Base-by-base conservation (phyloP, 2,888 invertebrate genomes). In the Cheilosia variabilis region DNA sequence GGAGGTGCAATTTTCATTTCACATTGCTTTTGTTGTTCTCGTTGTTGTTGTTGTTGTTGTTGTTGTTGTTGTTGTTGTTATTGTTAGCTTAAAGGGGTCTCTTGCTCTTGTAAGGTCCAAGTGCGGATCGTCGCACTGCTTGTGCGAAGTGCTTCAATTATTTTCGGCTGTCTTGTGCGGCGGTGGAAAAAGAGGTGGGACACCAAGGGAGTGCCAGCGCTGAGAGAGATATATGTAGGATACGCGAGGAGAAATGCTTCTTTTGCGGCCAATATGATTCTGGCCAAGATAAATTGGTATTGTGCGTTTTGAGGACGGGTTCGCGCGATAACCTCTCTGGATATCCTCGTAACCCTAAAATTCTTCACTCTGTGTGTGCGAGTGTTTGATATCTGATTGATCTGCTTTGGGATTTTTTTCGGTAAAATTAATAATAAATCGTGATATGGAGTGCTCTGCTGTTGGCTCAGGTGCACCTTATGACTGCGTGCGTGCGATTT, bases 81-180 rank as follows among this genome's bases (percentile, higher is more conserved):
- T 43, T 43, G 17, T 43, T 43, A 9, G 24, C 43, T 17, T n/a
- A 45, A 19, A 31, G 41, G 47, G 75, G 47, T 45, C 43, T 37
- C 41, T 24, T 22, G 24, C 22, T 43, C 37, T 55, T 45, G 34
- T 4, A 19, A 22, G 47, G 27, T 37, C 43, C 78, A 78, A 79
- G 78, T 84, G 84, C 73, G 79, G 75, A 79, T 71, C 69, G 79
- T 75, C 84, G 79, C 79, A 69, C 75, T 86, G 86, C 76, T 66
- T 86, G 80, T 77, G 86, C 76, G 86, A 86, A 86, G 86, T 86
- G 81, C 86, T 86, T 86, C 86, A 86, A 86, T 86, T 86, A 86
- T 86, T 86, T 86, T 86, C 76, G 86, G 86, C 86, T 86, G 80
- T 80, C 71, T 76, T 76, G 55, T 72, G 80, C 60, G 65, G 60